Evolutionary conservation across 1,140 invertebrate genomes (phyloP), one percentile per base, ranked within the genome.

Genomic region (Apis florea): DNA sequence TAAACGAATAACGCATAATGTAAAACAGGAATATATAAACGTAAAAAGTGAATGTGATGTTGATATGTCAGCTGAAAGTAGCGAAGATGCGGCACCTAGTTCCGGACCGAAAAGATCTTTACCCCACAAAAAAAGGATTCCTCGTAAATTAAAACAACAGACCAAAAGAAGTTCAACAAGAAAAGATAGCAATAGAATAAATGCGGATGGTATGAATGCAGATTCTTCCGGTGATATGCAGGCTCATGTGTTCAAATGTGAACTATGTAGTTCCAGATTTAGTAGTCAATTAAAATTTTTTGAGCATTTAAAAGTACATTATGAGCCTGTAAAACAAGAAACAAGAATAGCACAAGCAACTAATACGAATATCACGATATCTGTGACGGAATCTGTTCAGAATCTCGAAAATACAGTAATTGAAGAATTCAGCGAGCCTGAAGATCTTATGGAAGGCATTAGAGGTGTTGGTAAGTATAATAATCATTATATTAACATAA

Each of bases 391-490:
- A 88, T 79, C 90, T 82, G 84, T 89, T 19, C 90, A 90, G 70
- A 88, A 15, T 74, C 69, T 91, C 87, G 84, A 92, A 85, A 91
- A 88, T 80, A 83, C 85, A 70, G 93, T 92, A 21, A 93, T 94
- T 12, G 94, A 95, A 84, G 97, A 97, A 90, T 97, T 97, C 89
- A 97, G 96, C 79, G 97, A 97, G 86, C 95, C 96, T 0, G 97
- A 97, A 92, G 97, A 97, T 92, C 94, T 97, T 90, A 97, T 97
- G 95, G 97, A 96, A 90, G 97, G 96, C 82, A 97, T 97, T 81
- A 94, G 96, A 78, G 95, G 95, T 86, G 95, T 96, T 59, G 96
- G 96, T 93, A 69, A 87, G 92, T 15, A 15, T 51, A 68, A 81
- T 21, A 63, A 3, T 4, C 10, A 3, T 31, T 63, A 19, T 10